Base-by-base conservation (phyloP, 1,140 invertebrate species). In the Ericerus pela region DNA sequence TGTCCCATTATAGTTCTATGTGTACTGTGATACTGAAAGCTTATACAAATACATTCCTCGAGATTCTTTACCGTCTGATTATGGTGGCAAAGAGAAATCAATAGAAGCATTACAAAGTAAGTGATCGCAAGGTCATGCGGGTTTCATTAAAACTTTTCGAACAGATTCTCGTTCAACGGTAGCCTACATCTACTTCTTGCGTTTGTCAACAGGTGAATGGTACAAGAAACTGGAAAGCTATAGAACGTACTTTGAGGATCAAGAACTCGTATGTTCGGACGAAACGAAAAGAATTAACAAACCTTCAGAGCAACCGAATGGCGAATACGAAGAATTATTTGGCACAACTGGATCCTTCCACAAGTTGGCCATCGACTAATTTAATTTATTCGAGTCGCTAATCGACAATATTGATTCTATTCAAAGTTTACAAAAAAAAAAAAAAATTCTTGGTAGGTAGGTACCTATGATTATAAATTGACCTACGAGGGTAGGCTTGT, bases 31-130 rank as follows among this genome's bases (percentile, higher is more conserved):
- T 2, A 31, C 56, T 12, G 59, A 62, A 38, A 56, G 55, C 4
- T 52, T 69, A 14, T 37, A 54, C 6, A 53, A 64, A n/a, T 58
- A 64, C 38, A 54, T 69, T 16, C 62, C 65, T 29, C 14, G 33
- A 18, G 58, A 59, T 8, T 55, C 64, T 14, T 51, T 69, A 16
- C 68, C 68, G 8, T 53, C 56, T 22, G 62, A 67, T 41, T 67
- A 63, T 53, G 62, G 62, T 6, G 68, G 68, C 0, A 53, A 60
- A 14, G 56, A 54, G 27, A 61, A 61, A 56, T 47, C 54, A 53
- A 27, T 66, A 12, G 52, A 55, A 30, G 55, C 59, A 54, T 47
- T 67, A 22, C 59, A 59, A 52, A 41, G 55, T 37, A 60, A 61
- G 47, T 51, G n/a, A n/a, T n/a, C n/a, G n/a, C n/a, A n/a, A n/a